These are phyloP conservation scores for Apolygus lucorum DNA, from an alignment of 1,140 invertebrate genomes.

Conservation along the genomic window DNA sequence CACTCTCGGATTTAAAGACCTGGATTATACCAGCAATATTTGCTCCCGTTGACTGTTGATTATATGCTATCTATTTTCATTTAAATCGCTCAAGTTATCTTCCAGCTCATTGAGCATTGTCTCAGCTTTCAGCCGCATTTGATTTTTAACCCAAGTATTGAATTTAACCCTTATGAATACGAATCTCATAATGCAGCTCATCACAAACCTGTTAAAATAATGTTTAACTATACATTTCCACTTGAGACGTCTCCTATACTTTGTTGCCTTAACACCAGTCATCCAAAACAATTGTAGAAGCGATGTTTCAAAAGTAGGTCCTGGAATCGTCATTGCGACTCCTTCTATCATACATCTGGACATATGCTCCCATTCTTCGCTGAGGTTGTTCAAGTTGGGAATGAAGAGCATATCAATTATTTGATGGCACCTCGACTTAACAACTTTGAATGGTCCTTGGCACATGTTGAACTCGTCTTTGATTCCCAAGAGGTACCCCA, in stretches of 20 bases:
- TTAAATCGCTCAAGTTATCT: too few relatives aligned
- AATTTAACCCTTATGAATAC: neutral
- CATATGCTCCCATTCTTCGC: constrained; percentile 43
- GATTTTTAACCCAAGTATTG: neutral
- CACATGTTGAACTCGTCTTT: constrained; percentile 63
- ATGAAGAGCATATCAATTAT: constrained; percentile 38
- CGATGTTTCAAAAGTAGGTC: constrained; percentile 34
- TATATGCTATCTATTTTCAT: too few relatives aligned
- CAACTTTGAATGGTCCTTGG: constrained; percentile 40
- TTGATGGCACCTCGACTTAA: constrained; percentile 39
- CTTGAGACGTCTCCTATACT: neutral
- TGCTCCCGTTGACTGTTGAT: too few relatives aligned
- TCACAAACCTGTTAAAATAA: neutral
- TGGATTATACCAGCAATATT: too few relatives aligned
- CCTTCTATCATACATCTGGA: constrained; percentile 39
- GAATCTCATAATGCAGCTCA: neutral
- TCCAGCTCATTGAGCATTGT: too few relatives aligned
- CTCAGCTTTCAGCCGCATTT: neutral
- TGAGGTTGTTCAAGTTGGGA: constrained; percentile 39
- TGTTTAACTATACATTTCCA: neutral
- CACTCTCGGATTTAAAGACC: too few relatives aligned
- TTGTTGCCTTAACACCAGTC: constrained; percentile 34
- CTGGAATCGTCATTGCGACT: constrained; percentile 37
- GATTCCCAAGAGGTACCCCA: constrained; percentile 69
- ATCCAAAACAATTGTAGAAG: constrained; percentile 37